Percentiles rank a stretch among this genome's conserved stretches.
phyloP scores from a whole-genome alignment of 2,888 invertebrate genomes.

The Morpho helenor region DNA sequence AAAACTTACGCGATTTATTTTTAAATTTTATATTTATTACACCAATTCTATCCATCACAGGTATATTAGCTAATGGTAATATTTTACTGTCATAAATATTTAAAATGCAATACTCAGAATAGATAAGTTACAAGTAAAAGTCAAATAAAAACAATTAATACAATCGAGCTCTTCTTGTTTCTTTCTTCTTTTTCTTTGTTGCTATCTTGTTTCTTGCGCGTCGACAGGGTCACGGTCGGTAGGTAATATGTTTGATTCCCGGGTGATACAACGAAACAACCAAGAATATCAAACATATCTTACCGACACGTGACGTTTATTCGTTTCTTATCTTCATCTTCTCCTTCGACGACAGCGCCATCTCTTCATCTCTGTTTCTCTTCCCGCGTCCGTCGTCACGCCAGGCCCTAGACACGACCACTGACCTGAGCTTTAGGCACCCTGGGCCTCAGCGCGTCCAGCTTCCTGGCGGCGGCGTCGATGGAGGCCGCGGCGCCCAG shows the following conservation, averaged over 20 bases:
- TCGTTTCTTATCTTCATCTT: conserved; percentile 16
- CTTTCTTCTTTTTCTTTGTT: conserved; percentile 10
- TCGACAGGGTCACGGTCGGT: conserved; percentile 77
- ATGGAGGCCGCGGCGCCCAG: conserved; percentile 98
- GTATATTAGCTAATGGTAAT: too few species aligned
- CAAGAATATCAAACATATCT: conserved; percentile 99
- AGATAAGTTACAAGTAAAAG: neutral
- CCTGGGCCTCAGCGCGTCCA: conserved; percentile 94
- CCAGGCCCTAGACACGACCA: too few species aligned
- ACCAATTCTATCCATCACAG: too few species aligned
- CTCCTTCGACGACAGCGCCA: neutral
- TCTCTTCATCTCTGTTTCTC: neutral
- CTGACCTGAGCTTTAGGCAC: conserved; percentile 85
- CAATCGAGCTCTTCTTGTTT: too few species aligned
- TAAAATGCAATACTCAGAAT: neutral
- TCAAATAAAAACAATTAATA: neutral
- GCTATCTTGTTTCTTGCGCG: conserved; percentile 15
- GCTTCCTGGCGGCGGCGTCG: conserved; percentile 97
- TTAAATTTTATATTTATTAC: too few species aligned
- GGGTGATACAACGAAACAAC: conserved; percentile 95
- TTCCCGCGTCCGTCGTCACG: neutral
- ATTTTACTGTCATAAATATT: too few species aligned
- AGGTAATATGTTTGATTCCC: conserved; percentile 99
- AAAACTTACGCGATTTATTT: too few species aligned
- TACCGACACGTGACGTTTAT: conserved; percentile 69